Evolutionary conservation across 64 coral and sea anemone genomes (phyloP), one percentile per base, ranked within the genome.

Genomic region (Trachythela sp.): DNA sequence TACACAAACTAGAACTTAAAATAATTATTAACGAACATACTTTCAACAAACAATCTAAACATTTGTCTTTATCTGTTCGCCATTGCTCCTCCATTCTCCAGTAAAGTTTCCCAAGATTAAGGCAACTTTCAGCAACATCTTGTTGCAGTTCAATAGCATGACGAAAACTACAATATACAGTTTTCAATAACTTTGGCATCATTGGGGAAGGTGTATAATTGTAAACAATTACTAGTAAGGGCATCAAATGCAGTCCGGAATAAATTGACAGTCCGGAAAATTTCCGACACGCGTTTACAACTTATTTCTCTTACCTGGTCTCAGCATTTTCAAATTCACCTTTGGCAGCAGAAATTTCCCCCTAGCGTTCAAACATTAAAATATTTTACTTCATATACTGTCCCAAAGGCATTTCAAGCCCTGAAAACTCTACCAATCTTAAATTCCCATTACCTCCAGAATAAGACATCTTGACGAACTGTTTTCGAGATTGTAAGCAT

Each of bases 21-120:
- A 52, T n/a, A n/a, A n/a, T n/a, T n/a, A n/a, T n/a, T n/a, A n/a
- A n/a, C n/a, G n/a, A 35, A 35, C 37, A 0, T 80, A 80, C 75
- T 38, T 80, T 80, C 31, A 80, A 30, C 31, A 80, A 39, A 35
- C 20, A 22, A 0, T 35, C 75, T 17, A 80, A 39, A 39, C 75
- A 80, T 38, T 80, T 80, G 31, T 39, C 75, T 38, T 38, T 80
- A 18, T 80, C 75, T 34, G 33, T 80, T 80, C 37, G 30, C 8
- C 20, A 39, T 80, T 38, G 20, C 30, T 29, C 75, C 20, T 39
- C 75, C 75, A 80, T 80, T 30, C 35, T 80, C 75, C 75, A 80
- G 9, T 37, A 80, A 35, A 39, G 31, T 80, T 80, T 80, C 10
- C 75, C 75, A 80, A 80, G 75, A 80, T 80, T 80, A 20, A 80